Evolutionary conservation across 2,888 invertebrate genomes (phyloP).

Genomic region (Halictus quadricinctus): DNA sequence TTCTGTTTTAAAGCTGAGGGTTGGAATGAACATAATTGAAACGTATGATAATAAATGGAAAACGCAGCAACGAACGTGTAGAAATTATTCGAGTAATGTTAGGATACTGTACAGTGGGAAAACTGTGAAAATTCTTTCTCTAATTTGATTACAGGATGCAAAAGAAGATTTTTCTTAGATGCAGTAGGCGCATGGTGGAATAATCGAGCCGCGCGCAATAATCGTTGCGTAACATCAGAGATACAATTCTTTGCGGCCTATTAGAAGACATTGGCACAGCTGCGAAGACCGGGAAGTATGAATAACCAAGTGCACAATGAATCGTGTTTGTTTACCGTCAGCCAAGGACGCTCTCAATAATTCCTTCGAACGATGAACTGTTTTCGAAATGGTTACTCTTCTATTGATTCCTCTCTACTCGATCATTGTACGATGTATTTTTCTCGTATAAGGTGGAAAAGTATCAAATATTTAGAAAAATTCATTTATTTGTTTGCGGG

Average conservation of each 20-base stretch:
- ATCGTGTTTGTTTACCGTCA: constrained; percentile 53
- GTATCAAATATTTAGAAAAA: background rate
- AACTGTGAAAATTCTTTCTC: too few species aligned
- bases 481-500: too few species aligned
- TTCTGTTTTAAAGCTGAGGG: too few species aligned
- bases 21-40: too few species aligned
- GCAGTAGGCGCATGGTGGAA: constrained; percentile 12
- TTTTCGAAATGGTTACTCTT: background rate
- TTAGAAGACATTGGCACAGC: constrained; percentile 49
- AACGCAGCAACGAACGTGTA: too few species aligned
- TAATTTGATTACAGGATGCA: background rate
- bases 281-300: constrained; percentile 39
- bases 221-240: constrained; percentile 48
- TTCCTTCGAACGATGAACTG: constrained; percentile 47
- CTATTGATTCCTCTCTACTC: background rate
- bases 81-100: too few species aligned
- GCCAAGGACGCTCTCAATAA: constrained; percentile 49
- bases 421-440: background rate
- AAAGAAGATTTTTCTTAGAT: constrained; percentile 3
- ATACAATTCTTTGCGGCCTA: constrained; percentile 45
- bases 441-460: background rate
- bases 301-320: constrained; percentile 36
- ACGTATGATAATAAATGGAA: too few species aligned
- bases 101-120: too few species aligned
- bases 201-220: constrained; percentile 38